Base-by-base conservation (phyloP, 2,797 vertebrate species). In the Fistularia commersonii region DNA sequence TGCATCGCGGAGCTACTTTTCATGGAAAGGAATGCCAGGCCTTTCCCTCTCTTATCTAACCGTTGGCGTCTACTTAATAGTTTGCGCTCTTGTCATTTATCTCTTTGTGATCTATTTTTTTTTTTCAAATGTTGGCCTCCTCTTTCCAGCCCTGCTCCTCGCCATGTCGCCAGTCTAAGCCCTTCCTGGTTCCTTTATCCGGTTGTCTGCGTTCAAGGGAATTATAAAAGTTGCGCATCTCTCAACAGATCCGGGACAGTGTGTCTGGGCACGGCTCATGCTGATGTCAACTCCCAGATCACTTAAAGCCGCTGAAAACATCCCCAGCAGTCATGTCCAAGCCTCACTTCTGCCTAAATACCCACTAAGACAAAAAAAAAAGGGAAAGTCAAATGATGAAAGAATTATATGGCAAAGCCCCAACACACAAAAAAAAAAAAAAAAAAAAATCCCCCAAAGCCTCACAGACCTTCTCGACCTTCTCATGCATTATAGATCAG, bases 401-500 rank as follows among this genome's bases (percentile, higher is more conserved):
- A 84, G 72, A 83, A 79, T 83, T 77, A 78, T 75, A 77, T 61
- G 65, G 66, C 65, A 65, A 77, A 80, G 64, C 60, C 76, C 74
- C 41, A 62, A 69, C 66, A 66, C 61, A 74, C 74, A 54, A 32
- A 64, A 62, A 77, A 72, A 76, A 79, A 70, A 74, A 72, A 54
- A 32, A 64, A 62, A 77, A 72, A 76, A 79, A 70, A 58, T 65
- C 61, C 73, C 59, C 76, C 58, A 64, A 74, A 80, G 74, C 75
- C 60, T 50, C 0, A 5, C 50, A 76, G 70, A 69, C 60, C 56
- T 58, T 74, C 74, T 67, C 57, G 45, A 51, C 49, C 57, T 23
- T 23, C 23, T 23, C 61, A 77, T 84, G 73, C 74, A 81, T 85
- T 79, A 80, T 81, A 74, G 66, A 87, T 86, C 69, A 75, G 71